Base-by-base conservation (phyloP, 2,797 vertebrate species). In the Ptychadena robeensis region DNA sequence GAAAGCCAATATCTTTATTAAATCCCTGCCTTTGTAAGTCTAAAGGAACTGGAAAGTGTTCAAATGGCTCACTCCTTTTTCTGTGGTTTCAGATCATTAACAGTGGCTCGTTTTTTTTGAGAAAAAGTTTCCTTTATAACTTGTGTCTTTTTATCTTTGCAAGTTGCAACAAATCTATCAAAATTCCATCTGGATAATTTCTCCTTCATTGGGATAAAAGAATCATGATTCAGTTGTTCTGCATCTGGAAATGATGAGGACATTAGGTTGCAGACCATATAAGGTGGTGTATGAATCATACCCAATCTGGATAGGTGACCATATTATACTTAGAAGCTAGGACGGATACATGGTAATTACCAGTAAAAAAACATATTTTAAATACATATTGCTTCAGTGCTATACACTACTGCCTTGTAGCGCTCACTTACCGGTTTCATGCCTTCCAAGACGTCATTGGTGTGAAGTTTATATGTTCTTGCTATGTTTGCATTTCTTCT, bases 1-100 rank as follows among this genome's bases (percentile, higher is more conserved):
- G 84, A 88, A 89, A 91, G 73, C 57, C 76, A 83, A 69, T 89
- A 87, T 90, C 82, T 87, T 81, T 83, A 88, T 85, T 87, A 83
- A 85, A 85, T 85, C 86, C 35, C 15, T 0, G 32, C 82, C 85
- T 88, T 82, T 68, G 44, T 85, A 89, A 88, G 83, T 88, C 85
- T 90, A 87, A 75, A 48, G 90, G 72, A 89, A 70, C 81, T 91
- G 86, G 82, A 86, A 38, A 86, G 82, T 73, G 44, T 86, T 88
- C 88, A 88, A 89, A 88, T 86, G 35, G 61, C 59, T 86, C 82
- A 87, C 86, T 88, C 88, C 82, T 89, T 90, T 80, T 81, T 73
- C 44, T 85, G 82, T 88, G 86, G 88, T 83, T 89, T 87, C 0
- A 76, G 86, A 85, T 86, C 81, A 86, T 86, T 90, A 86, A 74